Base-by-base conservation (phyloP, 2,888 invertebrate species). In the Ennomos erosarius region DNA sequence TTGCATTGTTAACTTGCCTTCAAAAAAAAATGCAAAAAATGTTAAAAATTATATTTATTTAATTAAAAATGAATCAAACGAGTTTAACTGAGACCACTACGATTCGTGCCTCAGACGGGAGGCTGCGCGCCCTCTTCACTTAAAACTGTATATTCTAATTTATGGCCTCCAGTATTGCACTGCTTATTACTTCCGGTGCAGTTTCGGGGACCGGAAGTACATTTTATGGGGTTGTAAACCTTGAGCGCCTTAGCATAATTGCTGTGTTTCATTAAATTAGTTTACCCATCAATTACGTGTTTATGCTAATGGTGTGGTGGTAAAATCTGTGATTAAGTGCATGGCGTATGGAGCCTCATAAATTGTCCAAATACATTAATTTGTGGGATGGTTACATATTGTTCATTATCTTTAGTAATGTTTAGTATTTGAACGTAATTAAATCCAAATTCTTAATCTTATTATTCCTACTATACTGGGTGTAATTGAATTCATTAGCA, bases 101-200 rank as follows among this genome's bases (percentile, higher is more conserved):
- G 52, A 51, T 68, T 55, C 44, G 67, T 65, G 71, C 67, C 68
- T 71, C 73, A 73, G 70, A 55, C 64, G 70, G 68, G 59, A 76
- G 71, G 72, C 78, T 71, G 74, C 67, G 73, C 68, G 70, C 81
- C 81, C 84, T 81, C 80, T 76, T 78, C 79, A 79, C 84, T 86
- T 84, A 82, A 85, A 87, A 88, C 87, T 89, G 84, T 84, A 89
- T 87, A 90, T 89, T 89, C 85, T 89, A 89, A 90, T 91, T 90
- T 90, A 91, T 86, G 73, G 73, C 67, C 65, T 71, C 72, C 77
- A 85, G 88, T 87, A 88, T 89, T 89, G 89, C 90, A 87, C 81
- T 87, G 87, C 85, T 90, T 90, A 90, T 88, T 89, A 89, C 89
- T 86, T 84, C 83, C 84, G 81, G 76, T 90, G 88, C 89, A 90